Evolutionary conservation across 2,888 invertebrate species (phyloP).

Genomic region (Branchipolynoe longqiensis): DNA sequence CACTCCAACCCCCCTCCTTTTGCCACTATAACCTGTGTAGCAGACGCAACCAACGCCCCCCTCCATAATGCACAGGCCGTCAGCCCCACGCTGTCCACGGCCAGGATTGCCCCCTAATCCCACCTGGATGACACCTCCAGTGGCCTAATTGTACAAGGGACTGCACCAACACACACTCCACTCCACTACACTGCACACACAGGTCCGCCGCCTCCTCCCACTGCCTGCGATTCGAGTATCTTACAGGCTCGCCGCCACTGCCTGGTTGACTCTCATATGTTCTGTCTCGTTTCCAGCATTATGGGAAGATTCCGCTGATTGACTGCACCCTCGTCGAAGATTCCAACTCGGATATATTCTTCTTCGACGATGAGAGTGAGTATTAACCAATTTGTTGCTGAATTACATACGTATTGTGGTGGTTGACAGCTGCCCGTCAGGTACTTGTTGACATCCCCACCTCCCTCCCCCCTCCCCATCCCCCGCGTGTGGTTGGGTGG

Average conservation of each 20-base stretch:
- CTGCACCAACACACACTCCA: not conserved
- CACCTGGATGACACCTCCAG: not conserved
- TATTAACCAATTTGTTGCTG: slow-evolving; percentile 56
- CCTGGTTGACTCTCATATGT: slow-evolving; percentile 14
- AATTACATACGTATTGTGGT: not conserved
- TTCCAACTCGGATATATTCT: slow-evolving; percentile 84
- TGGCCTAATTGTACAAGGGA: slow-evolving; percentile 31
- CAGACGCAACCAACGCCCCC: not conserved
- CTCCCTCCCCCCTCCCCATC: not conserved
- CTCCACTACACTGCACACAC: not conserved
- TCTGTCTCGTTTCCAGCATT: slow-evolving; percentile 81
- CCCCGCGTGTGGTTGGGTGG: not conserved
- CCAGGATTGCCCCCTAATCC: not conserved
- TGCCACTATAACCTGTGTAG: slow-evolving; percentile 9
- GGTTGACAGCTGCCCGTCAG: not conserved
- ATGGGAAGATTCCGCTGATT: slow-evolving; percentile 90
- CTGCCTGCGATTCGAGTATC: slow-evolving; percentile 2
- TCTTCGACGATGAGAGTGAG: slow-evolving; percentile 81
- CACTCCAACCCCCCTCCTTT: no score
- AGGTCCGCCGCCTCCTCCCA: slow-evolving; percentile 1
- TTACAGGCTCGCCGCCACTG: not conserved
- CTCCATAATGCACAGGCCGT: not conserved
- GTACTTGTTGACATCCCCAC: slow-evolving; percentile 12
- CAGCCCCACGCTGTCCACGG: not conserved
- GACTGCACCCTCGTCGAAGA: slow-evolving; percentile 94